A percentile compares a stretch with the other conserved stretches of the same genome.
Conservation (phyloP, 2,888 invertebrate genomes). For the Pristionchus exspectatus region DNA sequence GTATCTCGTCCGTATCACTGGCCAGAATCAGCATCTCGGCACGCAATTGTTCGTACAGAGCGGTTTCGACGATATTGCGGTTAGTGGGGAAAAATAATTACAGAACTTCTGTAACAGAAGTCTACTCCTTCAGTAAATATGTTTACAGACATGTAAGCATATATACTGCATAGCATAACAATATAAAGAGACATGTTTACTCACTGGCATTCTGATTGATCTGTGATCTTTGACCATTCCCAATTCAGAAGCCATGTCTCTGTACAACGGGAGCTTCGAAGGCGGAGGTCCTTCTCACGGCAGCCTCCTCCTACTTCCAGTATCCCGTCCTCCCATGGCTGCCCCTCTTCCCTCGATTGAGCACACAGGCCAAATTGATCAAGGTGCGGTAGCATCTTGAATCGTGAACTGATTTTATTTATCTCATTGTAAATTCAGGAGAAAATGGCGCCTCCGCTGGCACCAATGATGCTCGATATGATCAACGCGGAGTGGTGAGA, state of each 20-base stretch:
- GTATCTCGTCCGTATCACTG: conserved; percentile 61
- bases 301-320: conserved; percentile 64
- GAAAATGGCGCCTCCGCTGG: conserved; percentile 23
- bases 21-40: conserved; percentile 61
- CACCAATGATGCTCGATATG: conserved; percentile 54
- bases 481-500: conserved; percentile 58
- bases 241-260: conserved; percentile 41
- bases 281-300: conserved; percentile 60
- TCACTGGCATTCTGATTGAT: too few relatives aligned
- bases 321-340: conserved; percentile 68
- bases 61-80: not conserved
- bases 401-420: not conserved
- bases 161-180: too few relatives aligned
- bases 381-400: conserved; percentile 11
- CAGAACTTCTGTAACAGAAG: too few relatives aligned
- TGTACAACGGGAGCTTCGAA: conserved; percentile 21
- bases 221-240: not conserved
- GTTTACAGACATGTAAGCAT: too few relatives aligned
- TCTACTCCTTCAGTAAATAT: too few relatives aligned
- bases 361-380: conserved; percentile 48
- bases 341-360: conserved; percentile 64
- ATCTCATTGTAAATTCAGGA: conserved; percentile 3
- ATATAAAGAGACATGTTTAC: too few relatives aligned
- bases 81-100: not conserved
- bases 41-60: conserved; percentile 31